Percentiles rank a stretch among this genome's conserved stretches.
These are phyloP conservation scores for Aspidapion aeneum DNA, from an alignment of 2,888 invertebrate species.

Conservation along the genomic window DNA sequence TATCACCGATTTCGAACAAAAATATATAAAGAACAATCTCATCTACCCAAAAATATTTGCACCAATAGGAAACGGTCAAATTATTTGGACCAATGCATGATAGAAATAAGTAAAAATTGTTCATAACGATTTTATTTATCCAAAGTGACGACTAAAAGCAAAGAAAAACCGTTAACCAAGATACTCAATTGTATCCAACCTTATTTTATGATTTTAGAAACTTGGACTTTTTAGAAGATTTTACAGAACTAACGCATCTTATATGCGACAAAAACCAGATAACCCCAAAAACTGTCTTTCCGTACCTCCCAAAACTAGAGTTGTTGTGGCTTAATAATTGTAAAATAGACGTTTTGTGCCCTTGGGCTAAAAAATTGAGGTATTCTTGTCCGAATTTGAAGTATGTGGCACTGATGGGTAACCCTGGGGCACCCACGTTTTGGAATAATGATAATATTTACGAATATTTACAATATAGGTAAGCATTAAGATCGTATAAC, in stretches of 20 bases:
- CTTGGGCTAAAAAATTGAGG: slow-evolving; percentile 66
- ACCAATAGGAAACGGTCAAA: too few relatives aligned
- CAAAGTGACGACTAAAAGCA: too few relatives aligned
- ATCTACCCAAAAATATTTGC: too few relatives aligned
- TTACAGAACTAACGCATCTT: slow-evolving; percentile 69
- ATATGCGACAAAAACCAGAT: slow-evolving; percentile 80
- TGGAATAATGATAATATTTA: slow-evolving; percentile 72
- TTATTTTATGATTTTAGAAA: not conserved
- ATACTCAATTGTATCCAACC: too few relatives aligned
- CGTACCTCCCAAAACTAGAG: slow-evolving; percentile 67
- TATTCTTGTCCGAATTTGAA: slow-evolving; percentile 69
- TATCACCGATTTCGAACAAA: too few relatives aligned
- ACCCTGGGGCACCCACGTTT: slow-evolving; percentile 74
- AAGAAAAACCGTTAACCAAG: too few relatives aligned
- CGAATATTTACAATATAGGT: slow-evolving; percentile 76
- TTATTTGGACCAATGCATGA: too few relatives aligned
- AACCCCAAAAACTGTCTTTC: slow-evolving; percentile 65
- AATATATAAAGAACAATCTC: too few relatives aligned
- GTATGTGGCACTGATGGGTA: slow-evolving; percentile 81
- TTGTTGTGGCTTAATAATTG: slow-evolving; percentile 75
- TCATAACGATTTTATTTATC: too few relatives aligned
- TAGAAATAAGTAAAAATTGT: too few relatives aligned
- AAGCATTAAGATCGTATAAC: slow-evolving; percentile 20
- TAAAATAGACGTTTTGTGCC: slow-evolving; percentile 51
- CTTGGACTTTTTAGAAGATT: slow-evolving; percentile 63